Evolutionary conservation across 2,888 invertebrate genomes (phyloP), one percentile per base, ranked within the genome.

Genomic region (Brenthis hecate): DNA sequence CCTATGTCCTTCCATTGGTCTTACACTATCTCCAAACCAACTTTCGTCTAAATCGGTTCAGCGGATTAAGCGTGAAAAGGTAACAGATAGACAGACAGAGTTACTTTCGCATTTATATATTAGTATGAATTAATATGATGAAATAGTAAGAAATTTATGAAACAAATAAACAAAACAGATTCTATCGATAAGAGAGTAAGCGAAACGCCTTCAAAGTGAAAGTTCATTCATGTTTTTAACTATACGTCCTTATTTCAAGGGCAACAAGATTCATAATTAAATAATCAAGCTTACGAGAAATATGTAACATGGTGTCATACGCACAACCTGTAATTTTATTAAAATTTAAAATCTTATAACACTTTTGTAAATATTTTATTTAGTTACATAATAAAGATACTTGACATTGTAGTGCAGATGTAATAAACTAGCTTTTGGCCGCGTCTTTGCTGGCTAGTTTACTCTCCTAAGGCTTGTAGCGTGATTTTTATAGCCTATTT

Each of bases 91-190:
- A 19, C 19, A 19, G 19, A 19, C 19, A 19, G 19, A 19, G 19
- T 19, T 19, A 19, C 19, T 19, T 19, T 19, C 19, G 19, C 1
- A 19, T 19, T 19, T 19, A 19, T 19, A 19, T 19, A 19, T 19
- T 19, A 19, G 19, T 19, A 19, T 19, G 19, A 19, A 19, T 19
- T 19, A 19, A 58, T 28, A 50, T 32, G 13, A 48, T 50, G 28
- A 50, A 1, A 8, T 11, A 50, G 6, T 50, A 60, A 60, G 32
- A 32, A n/a, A 50, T 50, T 50, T n/a, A n/a, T 5, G 60, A 60
- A 60, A 60, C 16, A 50, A 60, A 60, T 16, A 50, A 60, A 60
- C 48, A 60, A 60, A 60, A 58, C 48, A 58, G 48, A 60, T 50
- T 32, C 28, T 60, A 60, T 50, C 50, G 60, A 60, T 48, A 60